Evolutionary conservation across 2,888 invertebrate species (phyloP).

Genomic region (Deilephila elpenor): DNA sequence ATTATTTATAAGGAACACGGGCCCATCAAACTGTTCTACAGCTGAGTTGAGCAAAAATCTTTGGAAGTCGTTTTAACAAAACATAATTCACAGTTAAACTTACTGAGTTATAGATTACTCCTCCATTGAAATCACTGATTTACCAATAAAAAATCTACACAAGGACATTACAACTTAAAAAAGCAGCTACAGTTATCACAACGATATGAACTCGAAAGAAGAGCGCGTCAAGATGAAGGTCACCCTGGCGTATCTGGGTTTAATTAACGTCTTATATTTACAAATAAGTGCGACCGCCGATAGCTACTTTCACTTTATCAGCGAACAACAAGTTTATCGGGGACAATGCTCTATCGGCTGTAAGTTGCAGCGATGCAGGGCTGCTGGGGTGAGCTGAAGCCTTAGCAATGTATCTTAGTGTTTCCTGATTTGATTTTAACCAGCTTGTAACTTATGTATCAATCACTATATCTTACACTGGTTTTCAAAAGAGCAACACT

Average conservation of each 20-base stretch:
- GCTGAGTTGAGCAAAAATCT: too few relatives aligned
- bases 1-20: too few relatives aligned
- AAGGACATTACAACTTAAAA: background rate
- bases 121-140: background rate
- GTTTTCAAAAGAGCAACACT: too few relatives aligned
- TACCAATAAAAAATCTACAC: background rate
- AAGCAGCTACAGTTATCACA: background rate
- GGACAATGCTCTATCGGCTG: slow-evolving; percentile 81
- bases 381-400: slow-evolving; percentile 37
- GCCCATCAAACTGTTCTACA: too few relatives aligned
- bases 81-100: too few relatives aligned
- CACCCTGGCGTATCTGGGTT: slow-evolving; percentile 50
- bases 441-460: too few relatives aligned
- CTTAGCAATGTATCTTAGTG: background rate
- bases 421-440: background rate
- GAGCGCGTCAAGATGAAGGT: slow-evolving; percentile 38
- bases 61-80: too few relatives aligned
- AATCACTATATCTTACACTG: too few relatives aligned
- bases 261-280: slow-evolving; percentile 71
- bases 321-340: slow-evolving; percentile 78
- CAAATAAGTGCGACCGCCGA: slow-evolving; percentile 64
- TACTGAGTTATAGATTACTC: too few relatives aligned
- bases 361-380: slow-evolving; percentile 60
- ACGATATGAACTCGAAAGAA: slow-evolving; percentile 26
- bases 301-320: slow-evolving; percentile 78